Evolutionary conservation across 2,888 invertebrate genomes (phyloP).

Genomic region (Phlogophora meticulosa): DNA sequence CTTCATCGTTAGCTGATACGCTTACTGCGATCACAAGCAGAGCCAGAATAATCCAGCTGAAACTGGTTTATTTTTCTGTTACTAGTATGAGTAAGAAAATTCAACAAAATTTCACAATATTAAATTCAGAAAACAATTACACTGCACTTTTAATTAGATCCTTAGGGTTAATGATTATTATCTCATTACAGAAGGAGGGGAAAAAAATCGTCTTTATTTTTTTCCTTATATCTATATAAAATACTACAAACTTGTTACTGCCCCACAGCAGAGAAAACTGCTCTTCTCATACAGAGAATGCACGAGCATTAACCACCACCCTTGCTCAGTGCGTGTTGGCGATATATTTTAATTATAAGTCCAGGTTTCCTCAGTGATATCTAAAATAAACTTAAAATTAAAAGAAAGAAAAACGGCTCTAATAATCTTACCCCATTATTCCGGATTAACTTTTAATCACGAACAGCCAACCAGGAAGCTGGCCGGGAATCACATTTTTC

Average conservation of each 20-base stretch:
- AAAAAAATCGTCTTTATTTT: no score
- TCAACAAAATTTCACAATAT: not conserved
- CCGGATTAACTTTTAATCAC: not conserved
- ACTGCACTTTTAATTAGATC: no score
- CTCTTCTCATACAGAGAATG: no score
- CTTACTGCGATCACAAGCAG: conserved; percentile 25
- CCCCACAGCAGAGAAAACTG: no score
- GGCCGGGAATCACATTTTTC: conserved; percentile 39
- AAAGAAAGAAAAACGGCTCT: not conserved
- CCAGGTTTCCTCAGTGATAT: not conserved
- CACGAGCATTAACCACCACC: no score
- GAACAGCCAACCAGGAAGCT: conserved; percentile 26
- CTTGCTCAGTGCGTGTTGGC: no score
- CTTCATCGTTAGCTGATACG: conserved; percentile 43
- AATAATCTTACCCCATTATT: conserved; percentile 56
- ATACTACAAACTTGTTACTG: no score
- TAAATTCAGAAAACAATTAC: not conserved
- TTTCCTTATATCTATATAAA: no score
- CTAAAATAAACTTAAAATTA: not conserved
- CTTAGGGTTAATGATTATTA: no score
- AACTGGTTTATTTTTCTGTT: conserved; percentile 19
- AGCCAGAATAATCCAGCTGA: conserved; percentile 17
- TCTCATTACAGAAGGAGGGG: no score
- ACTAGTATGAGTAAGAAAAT: not conserved
- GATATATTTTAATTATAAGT: no score